A percentile compares a stretch with the other conserved stretches of the same genome.
These are phyloP conservation scores for Aradophagus sp. DNA, from an alignment of 1,140 invertebrate genomes.

Conservation along the genomic window DNA sequence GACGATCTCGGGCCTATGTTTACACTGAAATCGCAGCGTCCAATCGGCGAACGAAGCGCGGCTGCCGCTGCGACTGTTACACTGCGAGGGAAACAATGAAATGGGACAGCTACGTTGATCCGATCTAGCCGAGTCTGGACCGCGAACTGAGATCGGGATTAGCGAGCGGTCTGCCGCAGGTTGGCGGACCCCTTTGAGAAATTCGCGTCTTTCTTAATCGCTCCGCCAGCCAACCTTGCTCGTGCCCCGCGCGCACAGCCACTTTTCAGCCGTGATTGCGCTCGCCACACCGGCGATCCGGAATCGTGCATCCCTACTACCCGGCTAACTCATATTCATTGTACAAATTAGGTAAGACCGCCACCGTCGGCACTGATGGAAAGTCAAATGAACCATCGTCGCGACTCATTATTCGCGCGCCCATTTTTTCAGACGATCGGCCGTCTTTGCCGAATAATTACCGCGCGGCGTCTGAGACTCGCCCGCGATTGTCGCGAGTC, in stretches of 20 bases:
- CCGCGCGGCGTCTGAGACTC: too few species aligned
- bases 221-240: conserved; percentile 57
- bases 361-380: conserved; percentile 49
- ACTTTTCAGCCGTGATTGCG: conserved; percentile 52
- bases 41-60: conserved; percentile 13
- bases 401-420: too few species aligned
- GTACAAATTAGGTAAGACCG: conserved; percentile 55
- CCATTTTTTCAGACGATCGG: too few species aligned
- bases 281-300: conserved; percentile 50
- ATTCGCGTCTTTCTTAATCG: conserved; percentile 60
- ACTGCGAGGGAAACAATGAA: conserved; percentile 18
- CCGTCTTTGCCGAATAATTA: too few species aligned
- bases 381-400: conserved; percentile 47
- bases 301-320: conserved; percentile 60
- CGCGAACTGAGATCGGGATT: conserved; percentile 55
- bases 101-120: conserved; percentile 36
- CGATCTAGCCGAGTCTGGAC: conserved; percentile 56
- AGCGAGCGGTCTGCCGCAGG: conserved; percentile 47
- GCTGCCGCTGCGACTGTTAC: neutral
- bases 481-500: too few species aligned
- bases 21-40: conserved; percentile 2
- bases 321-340: conserved; percentile 49
- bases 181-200: conserved; percentile 53
- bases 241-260: conserved; percentile 45
- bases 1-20: neutral